Base-by-base conservation (phyloP, 1,140 invertebrate genomes). In the Pseudomyrmex pallidus region DNA sequence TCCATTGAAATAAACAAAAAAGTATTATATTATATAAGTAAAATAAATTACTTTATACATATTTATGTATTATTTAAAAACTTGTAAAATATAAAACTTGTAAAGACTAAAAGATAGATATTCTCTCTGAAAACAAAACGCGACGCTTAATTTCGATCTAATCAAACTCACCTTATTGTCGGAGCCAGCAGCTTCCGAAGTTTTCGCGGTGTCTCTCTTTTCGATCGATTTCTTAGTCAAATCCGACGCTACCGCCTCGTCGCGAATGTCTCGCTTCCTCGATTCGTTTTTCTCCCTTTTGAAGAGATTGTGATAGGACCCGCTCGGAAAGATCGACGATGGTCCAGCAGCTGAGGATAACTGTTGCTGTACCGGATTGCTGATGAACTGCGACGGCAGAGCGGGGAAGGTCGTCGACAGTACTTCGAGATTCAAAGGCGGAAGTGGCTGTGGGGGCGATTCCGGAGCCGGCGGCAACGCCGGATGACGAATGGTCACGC, bases 401-500 rank as follows among this genome's bases (percentile, higher is more conserved):
- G 73, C 35, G 8, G 88, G 68, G 0, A 83, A 88, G 8, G 84
- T n/a, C 1, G 85, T 44, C 2, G 89, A 17, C 8, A 88, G 57
- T 7, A 85, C n/a, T 13, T 87, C 73, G 17, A 80, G 86, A 77
- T 93, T 93, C 1, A 80, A 74, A 2, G 93, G 93, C 25, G 93
- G 93, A 10, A 91, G 84, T 1, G 90, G 90, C 22, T 91, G 93
- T 0, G 90, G 91, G 0, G 90, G 64, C 12, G 90, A 88, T 2
- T 86, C 59, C 15, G 85, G 82, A 0, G 82, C 74, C 15, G 84
- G 13, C 20, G 90, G 90, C 56, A 93, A 48, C 48, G 84, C 82
- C 0, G 93, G 93, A 61, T 94, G 93, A 63, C 93, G 90, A 9
- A 94, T 74, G 9, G 92, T 94, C 15, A 94, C 88, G 1, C 93